phyloP scores from a whole-genome alignment of 2,797 vertebrate genomes.

The Meda fulgida region DNA sequence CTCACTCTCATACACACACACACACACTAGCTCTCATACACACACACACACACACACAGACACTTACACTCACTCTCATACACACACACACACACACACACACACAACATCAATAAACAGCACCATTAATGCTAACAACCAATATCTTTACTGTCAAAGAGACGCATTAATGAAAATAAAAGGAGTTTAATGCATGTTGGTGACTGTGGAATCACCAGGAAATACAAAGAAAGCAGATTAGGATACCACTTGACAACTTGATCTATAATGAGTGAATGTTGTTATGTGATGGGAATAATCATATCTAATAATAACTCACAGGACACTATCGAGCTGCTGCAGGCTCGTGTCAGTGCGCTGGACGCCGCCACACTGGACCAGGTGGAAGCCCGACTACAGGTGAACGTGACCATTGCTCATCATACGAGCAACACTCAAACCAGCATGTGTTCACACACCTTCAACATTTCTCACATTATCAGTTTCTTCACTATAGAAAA shows the following conservation, averaged over 20 bases:
- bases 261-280: background rate
- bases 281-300: background rate
- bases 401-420: slow-evolving; percentile 58
- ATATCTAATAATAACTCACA: slow-evolving; percentile 54
- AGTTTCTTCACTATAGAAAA: no score
- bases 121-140: no score
- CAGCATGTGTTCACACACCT: no score
- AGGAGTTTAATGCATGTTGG: background rate
- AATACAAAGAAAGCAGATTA: background rate
- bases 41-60: slow-evolving; percentile 61
- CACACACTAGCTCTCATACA: background rate
- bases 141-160: no score
- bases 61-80: slow-evolving; percentile 60
- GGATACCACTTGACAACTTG: background rate
- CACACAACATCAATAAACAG: no score
- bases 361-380: slow-evolving; percentile 91
- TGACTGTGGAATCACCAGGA: background rate
- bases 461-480: no score
- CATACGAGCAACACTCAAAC: no score
- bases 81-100: slow-evolving; percentile 61
- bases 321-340: slow-evolving; percentile 91
- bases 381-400: slow-evolving; percentile 94
- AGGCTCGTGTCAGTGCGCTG: slow-evolving; percentile 89
- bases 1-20: slow-evolving; percentile 60
- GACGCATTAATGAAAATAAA: background rate